phyloP scores from a whole-genome alignment of 2,888 invertebrate species.

The Crepidodera aurea region DNA sequence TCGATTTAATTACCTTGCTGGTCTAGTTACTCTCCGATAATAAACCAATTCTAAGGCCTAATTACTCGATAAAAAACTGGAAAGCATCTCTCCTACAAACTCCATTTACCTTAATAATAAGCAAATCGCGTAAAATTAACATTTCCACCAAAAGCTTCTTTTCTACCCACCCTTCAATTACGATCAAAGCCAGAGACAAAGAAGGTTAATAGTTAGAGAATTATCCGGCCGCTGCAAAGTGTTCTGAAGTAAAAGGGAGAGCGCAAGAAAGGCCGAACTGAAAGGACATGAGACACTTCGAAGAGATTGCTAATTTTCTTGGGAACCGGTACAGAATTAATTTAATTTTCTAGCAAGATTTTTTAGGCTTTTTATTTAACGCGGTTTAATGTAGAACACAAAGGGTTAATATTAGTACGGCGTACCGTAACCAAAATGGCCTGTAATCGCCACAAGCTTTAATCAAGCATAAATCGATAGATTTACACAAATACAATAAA shows the following conservation, averaged over 20 bases:
- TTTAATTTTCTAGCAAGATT: neutral
- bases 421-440: too few relatives aligned
- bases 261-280: neutral
- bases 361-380: too few relatives aligned
- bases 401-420: too few relatives aligned
- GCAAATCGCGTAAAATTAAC: neutral
- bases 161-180: conserved; percentile 4
- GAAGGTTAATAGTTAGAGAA: neutral
- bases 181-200: neutral
- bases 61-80: too few relatives aligned
- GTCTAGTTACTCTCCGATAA: too few relatives aligned
- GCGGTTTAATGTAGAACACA: too few relatives aligned
- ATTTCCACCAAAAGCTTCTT: neutral
- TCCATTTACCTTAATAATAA: neutral
- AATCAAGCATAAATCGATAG: too few relatives aligned
- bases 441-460: too few relatives aligned
- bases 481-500: too few relatives aligned
- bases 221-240: neutral
- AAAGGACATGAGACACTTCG: too few relatives aligned
- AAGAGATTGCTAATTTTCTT: neutral
- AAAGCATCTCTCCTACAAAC: neutral
- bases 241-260: neutral
- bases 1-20: too few relatives aligned
- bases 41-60: too few relatives aligned
- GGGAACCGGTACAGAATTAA: neutral